A percentile compares a stretch with the other conserved stretches of the same genome.
These are phyloP conservation scores for Calameuta idolon DNA, from an alignment of 2,888 invertebrate genomes.

Conservation along the genomic window DNA sequence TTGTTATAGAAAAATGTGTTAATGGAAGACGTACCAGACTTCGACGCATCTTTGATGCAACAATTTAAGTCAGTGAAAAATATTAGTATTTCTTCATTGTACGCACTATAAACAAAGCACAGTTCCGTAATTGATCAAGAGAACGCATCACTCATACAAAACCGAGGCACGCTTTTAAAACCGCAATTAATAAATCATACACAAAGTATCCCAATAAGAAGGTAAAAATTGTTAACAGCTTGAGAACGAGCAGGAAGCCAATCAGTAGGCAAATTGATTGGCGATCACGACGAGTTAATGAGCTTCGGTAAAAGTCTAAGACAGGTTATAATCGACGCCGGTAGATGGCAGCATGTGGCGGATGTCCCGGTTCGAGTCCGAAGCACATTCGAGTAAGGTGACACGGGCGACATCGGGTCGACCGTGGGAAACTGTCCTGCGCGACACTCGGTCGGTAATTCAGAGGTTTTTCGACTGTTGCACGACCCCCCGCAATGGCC, in stretches of 20 bases:
- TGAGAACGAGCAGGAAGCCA: background rate
- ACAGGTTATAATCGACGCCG: background rate
- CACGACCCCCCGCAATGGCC: background rate
- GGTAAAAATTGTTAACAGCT: background rate
- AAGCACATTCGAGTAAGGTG: constrained; percentile 18
- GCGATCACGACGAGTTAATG: background rate
- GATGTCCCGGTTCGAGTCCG: constrained; percentile 30
- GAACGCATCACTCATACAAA: background rate
- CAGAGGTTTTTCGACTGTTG: background rate
- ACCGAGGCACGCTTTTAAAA: background rate
- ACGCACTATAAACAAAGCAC: too few relatives aligned
- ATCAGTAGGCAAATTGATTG: background rate
- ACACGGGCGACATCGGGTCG: constrained; percentile 35
- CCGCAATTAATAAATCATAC: background rate
- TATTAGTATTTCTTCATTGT: too few relatives aligned
- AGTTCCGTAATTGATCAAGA: background rate
- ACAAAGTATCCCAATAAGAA: background rate
- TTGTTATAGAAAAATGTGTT: too few relatives aligned
- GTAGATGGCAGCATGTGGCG: constrained; percentile 61
- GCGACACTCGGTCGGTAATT: constrained; percentile 39
- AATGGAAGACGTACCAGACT: too few relatives aligned
- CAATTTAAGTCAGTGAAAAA: too few relatives aligned
- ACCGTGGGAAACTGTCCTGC: constrained; percentile 26
- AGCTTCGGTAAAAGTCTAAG: background rate
- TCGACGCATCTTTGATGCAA: too few relatives aligned